Evolutionary conservation across 2,113 vertebrate genomes (phyloP), one percentile per base, ranked within the genome.

Genomic region (Lepus americanus): DNA sequence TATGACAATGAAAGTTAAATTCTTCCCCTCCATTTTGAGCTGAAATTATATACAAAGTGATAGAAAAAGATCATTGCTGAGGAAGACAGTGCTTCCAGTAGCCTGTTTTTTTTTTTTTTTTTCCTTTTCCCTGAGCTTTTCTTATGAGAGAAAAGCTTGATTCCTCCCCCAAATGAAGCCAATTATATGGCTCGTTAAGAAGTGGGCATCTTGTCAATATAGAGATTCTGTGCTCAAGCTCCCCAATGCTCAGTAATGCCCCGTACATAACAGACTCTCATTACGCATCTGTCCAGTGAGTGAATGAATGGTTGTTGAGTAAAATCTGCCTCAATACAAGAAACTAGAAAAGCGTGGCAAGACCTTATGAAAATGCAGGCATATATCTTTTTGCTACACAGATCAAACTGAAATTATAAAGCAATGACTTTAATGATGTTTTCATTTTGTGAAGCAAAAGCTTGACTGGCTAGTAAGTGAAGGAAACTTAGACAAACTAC

Each of bases 161-260:
- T 90, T 94, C 76, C 80, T 77, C 72, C 27, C 27, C 25, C 25
- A 95, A 88, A 53, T 61, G 33, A 77, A 79, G 20, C 25, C 76
- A 90, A 64, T 95, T 90, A 74, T 70, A 72, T 55, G 44, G 29
- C 66, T 93, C 61, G 39, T 74, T 89, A 85, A 94, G 55, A 77
- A 33, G 59, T 23, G 33, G 11, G 25, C 27, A 73, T 61, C 6
- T 85, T 59, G 53, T 79, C 59, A 16, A 64, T 51, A 63, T 31
- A 74, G 83, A 80, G 33, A 19, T 78, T 55, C 86, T 74, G 4
- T 73, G n/a, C n/a, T 80, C 44, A 72, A 53, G 69, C 49, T 81
- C 20, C 33, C 9, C 3, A 2, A 19, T 9, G 25, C 44, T 72
- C 86, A 81, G 67, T 1, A 53, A 33, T 44, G 59, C 22, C 63